phyloP scores from a whole-genome alignment of 2,113 vertebrate genomes.

The Merops nubicus region DNA sequence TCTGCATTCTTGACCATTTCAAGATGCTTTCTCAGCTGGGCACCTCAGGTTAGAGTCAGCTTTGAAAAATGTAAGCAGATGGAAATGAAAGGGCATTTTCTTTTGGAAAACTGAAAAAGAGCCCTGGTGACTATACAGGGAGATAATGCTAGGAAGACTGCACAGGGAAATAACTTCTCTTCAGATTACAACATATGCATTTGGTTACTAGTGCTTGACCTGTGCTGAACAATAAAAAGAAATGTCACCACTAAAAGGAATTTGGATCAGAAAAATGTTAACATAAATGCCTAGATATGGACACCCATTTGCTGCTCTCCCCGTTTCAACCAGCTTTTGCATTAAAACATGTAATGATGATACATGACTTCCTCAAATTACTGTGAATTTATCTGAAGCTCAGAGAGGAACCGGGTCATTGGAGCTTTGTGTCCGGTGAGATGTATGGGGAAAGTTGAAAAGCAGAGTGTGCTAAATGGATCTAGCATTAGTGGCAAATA shows the following conservation, averaged over 20 bases:
- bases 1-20: not conserved
- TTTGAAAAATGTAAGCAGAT: not conserved
- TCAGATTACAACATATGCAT: constrained; percentile 15
- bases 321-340: constrained; percentile 33
- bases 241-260: constrained; percentile 40
- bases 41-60: not conserved
- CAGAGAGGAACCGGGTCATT: constrained; percentile 20
- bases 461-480: constrained; percentile 7
- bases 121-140: not conserved
- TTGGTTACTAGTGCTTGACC: constrained; percentile 32
- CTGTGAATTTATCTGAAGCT: constrained; percentile 31
- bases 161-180: constrained; percentile 41
- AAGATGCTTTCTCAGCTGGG: not conserved
- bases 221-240: constrained; percentile 39
- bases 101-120: not conserved
- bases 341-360: constrained; percentile 50
- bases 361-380: constrained; percentile 39
- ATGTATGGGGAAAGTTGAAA: not conserved
- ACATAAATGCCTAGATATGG: not conserved
- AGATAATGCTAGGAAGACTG: constrained; percentile 19
- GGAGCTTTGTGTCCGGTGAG: constrained; percentile 22
- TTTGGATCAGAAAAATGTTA: constrained; percentile 6
- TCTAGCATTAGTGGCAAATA: constrained; percentile 8
- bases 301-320: not conserved
- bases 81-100: constrained; percentile 20